Percentiles rank a stretch among this genome's conserved stretches.
Conservation (phyloP, 1,140 invertebrate genomes). For the Sinonovacula constricta region DNA sequence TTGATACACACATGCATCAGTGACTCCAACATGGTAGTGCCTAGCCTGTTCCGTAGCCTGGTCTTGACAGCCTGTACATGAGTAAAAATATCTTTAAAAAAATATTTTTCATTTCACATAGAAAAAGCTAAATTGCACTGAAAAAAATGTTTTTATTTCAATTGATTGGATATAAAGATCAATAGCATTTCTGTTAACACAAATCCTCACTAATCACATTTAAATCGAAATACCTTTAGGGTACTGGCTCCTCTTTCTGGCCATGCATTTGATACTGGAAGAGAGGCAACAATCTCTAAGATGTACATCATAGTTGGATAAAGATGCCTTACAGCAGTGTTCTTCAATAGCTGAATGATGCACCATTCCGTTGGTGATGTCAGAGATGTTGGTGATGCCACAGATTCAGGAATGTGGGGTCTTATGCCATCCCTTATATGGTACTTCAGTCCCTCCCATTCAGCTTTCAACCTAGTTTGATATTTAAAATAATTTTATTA, state of each 20-base stretch:
- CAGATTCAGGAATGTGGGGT: conserved; percentile 6
- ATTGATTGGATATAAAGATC: conserved; percentile 16
- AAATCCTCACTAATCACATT: conserved; percentile 2
- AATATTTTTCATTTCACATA: too few species aligned
- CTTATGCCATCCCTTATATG: conserved; percentile 7
- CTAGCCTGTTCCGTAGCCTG: neutral
- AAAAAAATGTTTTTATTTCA: conserved; percentile 4
- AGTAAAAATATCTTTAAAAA: too few species aligned
- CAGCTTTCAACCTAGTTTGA: neutral
- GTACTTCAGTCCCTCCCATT: conserved; percentile 27
- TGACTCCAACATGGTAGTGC: conserved; percentile 24
- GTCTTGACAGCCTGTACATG: too few species aligned
- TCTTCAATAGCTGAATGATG: neutral
- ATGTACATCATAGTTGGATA: conserved; percentile 4
- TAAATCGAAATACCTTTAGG: too few species aligned
- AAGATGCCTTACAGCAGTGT: conserved; percentile 7
- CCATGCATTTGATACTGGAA: conserved; percentile 19
- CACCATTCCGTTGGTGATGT: conserved; percentile 3
- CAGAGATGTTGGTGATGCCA: neutral
- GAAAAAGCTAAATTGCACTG: too few species aligned
- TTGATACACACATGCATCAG: conserved; percentile 19
- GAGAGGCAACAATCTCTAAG: conserved; percentile 1
- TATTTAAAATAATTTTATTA: too few species aligned
- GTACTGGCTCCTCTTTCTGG: conserved; percentile 16
- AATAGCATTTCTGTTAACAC: conserved; percentile 34